A percentile compares a stretch with the other conserved stretches of the same genome.
phyloP scores from a whole-genome alignment of 2,113 vertebrate species.

The Pipa parva region DNA sequence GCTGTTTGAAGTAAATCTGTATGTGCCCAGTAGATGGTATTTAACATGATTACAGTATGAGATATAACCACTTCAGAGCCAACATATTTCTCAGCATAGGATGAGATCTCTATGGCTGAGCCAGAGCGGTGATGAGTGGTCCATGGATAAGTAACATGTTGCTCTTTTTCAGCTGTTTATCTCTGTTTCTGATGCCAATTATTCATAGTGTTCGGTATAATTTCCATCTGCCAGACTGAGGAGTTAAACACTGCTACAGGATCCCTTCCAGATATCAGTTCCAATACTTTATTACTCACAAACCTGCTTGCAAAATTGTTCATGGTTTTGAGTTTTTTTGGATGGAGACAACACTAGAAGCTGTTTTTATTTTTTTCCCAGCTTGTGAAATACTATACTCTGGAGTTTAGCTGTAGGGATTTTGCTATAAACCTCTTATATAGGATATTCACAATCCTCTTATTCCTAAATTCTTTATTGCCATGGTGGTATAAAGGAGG shows the following conservation, averaged over 20 bases:
- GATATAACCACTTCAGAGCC: slow-evolving; percentile 13
- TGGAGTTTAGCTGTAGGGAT: slow-evolving; percentile 52
- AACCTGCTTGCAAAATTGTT: slow-evolving; percentile 31
- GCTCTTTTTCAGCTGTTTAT: slow-evolving; percentile 14
- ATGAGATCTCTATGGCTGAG: neutral
- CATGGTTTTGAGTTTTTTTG: slow-evolving; percentile 25
- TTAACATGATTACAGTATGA: slow-evolving; percentile 22
- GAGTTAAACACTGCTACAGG: slow-evolving; percentile 5
- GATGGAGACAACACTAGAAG: slow-evolving; percentile 21
- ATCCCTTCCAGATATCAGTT: slow-evolving; percentile 15
- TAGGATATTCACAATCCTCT: slow-evolving; percentile 62
- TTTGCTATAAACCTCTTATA: slow-evolving; percentile 62
- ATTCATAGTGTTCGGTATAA: slow-evolving; percentile 5
- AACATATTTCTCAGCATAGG: neutral
- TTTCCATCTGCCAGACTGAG: slow-evolving; percentile 29
- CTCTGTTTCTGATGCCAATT: slow-evolving; percentile 12
- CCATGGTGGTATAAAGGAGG: slow-evolving; percentile 63
- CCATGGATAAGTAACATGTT: neutral
- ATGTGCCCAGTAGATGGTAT: neutral
- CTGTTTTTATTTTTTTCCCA: slow-evolving; percentile 34
- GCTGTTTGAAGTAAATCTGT: neutral
- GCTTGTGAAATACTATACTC: slow-evolving; percentile 25
- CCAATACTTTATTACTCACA: slow-evolving; percentile 9
- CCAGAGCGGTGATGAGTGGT: neutral
- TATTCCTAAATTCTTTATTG: slow-evolving; percentile 63